Percentiles rank a stretch among this genome's conserved stretches.
Conservation (phyloP, 2,888 invertebrate genomes). For the Cantharis nigra region DNA sequence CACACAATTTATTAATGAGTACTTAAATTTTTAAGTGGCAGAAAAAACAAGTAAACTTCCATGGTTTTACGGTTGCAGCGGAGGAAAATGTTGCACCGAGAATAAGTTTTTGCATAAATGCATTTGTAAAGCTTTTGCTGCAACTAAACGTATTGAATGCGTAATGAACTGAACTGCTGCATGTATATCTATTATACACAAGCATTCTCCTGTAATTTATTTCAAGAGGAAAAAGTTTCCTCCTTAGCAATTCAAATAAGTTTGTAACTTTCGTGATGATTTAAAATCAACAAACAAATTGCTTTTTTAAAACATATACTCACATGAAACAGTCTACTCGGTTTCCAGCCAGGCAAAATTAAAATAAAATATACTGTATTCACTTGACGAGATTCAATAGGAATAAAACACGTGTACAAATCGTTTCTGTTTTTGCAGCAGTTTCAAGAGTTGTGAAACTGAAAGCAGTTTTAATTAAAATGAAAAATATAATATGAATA, state of each 20-base stretch:
- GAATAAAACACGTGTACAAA: no score
- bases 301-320: not conserved
- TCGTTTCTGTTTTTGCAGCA: no score
- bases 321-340: not conserved
- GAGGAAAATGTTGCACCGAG: not conserved
- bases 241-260: slow-evolving; percentile 22
- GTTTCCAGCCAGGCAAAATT: not conserved
- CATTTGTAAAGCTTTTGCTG: slow-evolving; percentile 15
- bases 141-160: slow-evolving; percentile 22
- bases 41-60: not conserved
- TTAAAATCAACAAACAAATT: not conserved
- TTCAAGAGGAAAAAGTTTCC: slow-evolving; percentile 13
- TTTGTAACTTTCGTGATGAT: slow-evolving; percentile 12
- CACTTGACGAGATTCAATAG: not conserved
- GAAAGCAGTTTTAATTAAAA: no score
- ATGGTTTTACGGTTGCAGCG: not conserved
- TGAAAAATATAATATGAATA: no score
- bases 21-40: not conserved
- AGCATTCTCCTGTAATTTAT: slow-evolving; percentile 16
- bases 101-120: slow-evolving; percentile 23
- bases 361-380: not conserved
- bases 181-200: slow-evolving; percentile 26
- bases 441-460: no score
- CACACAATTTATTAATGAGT: not conserved
- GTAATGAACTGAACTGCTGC: slow-evolving; percentile 20